phyloP scores from a whole-genome alignment of 2,797 vertebrate genomes.

The Myotis pilosus region DNA sequence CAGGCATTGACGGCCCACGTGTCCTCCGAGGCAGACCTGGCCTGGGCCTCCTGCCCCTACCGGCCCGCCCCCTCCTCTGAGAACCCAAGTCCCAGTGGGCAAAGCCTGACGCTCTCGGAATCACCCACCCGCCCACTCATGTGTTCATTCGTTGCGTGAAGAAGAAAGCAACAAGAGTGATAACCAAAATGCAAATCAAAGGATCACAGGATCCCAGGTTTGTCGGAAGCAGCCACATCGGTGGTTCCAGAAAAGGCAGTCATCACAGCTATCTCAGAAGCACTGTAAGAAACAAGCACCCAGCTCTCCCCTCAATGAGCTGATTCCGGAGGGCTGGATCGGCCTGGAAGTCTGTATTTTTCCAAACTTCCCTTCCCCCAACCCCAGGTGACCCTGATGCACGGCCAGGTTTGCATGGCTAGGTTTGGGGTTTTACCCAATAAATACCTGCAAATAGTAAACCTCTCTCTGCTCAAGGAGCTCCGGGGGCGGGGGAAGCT shows the following conservation, averaged over 20 bases:
- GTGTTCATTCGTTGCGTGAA: neutral
- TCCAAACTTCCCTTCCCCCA: neutral
- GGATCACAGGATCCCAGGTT: neutral
- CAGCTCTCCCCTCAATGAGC: neutral
- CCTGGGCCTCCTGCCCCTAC: neutral
- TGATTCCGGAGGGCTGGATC: neutral
- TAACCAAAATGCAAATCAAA: neutral
- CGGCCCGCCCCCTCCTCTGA: neutral
- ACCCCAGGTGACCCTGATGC: neutral
- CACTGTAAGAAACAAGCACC: neutral
- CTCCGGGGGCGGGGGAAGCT: no score
- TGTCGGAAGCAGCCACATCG: neutral
- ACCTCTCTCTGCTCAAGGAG: neutral
- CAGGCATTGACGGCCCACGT: rapidly evolving
- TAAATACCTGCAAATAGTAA: neutral
- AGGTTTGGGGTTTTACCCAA: neutral
- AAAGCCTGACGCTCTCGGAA: neutral
- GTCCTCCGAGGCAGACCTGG: neutral
- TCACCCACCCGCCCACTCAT: no score
- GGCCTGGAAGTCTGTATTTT: neutral
- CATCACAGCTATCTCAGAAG: neutral
- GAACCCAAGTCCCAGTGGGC: rapidly evolving
- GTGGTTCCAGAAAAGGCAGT: neutral
- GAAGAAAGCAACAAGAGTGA: neutral
- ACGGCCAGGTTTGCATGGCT: neutral